phyloP scores from a whole-genome alignment of 92 coral and sea anemone species.

The Actinostola sp. region DNA sequence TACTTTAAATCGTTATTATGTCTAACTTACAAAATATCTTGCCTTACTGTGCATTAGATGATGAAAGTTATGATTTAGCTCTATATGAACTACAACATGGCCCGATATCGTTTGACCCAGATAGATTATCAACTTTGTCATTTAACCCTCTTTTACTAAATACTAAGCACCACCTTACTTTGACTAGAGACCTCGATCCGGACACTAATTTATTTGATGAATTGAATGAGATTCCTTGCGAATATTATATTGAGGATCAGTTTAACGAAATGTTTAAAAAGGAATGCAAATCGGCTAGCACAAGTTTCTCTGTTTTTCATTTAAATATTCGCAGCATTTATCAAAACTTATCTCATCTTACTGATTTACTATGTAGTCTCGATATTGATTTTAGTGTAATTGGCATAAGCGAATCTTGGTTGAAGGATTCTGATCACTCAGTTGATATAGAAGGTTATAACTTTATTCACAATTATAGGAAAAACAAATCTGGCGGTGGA shows the following conservation, averaged over 20 bases:
- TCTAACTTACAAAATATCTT: no score
- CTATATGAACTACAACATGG: slow-evolving; percentile 45
- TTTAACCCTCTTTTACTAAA: slow-evolving; percentile 34
- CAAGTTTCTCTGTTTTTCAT: slow-evolving; percentile 45
- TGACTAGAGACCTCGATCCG: slow-evolving; percentile 32
- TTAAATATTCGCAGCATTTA: slow-evolving; percentile 49
- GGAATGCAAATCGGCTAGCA: no score
- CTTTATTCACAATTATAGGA: no score
- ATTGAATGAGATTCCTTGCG: slow-evolving; percentile 16
- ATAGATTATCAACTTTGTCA: slow-evolving; percentile 33
- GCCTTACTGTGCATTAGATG: slow-evolving; percentile 42
- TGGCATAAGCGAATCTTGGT: no score
- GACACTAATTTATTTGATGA: slow-evolving; percentile 22
- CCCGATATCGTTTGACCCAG: slow-evolving; percentile 9
- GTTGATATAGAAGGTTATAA: no score
- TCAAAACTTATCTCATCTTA: slow-evolving; percentile 16
- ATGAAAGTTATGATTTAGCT: slow-evolving; percentile 31
- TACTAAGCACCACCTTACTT: slow-evolving; percentile 23
- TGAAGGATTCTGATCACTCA: no score
- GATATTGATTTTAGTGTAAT: no score
- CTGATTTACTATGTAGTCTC: background rate
- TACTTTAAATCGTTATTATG: no score
- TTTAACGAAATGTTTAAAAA: no score
- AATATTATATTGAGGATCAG: slow-evolving; percentile 37
- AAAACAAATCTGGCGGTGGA: no score